Evolutionary conservation across 1,140 invertebrate genomes (phyloP), one percentile per base, ranked within the genome.

Genomic region (Euwallacea fornicatus): DNA sequence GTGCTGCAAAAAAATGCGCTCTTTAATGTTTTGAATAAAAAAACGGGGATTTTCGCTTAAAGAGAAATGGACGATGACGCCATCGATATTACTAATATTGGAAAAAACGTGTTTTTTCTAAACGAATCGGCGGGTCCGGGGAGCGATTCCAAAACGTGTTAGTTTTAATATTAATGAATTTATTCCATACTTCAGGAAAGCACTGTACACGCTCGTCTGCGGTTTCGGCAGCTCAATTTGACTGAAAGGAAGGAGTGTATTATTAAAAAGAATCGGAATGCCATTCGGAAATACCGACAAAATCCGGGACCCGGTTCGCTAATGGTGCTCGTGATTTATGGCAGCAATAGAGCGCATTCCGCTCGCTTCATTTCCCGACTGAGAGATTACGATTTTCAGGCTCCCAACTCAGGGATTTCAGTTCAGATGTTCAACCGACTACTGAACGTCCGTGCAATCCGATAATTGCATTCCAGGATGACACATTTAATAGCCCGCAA

Each of bases 271-370:
- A 58, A 50, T 62, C 16, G 69, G 60, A 71, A 64, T 71, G 61
- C 69, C 61, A 71, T 71, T 71, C 66, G 63, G 63, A 65, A 65
- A 65, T 71, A 62, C 63, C 62, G 43, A 56, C 41, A 56, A 66
- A 71, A 62, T 66, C 59, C 61, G 15, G 62, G 60, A 66, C 53
- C 53, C 10, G 56, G 43, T 13, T 43, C 8, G 7, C 67, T 69
- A 69, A 69, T 66, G 69, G 60, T n/a, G 16, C 60, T 42, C 69
- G 69, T 71, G 69, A 71, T 71, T 71, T 71, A 71, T 71, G 69
- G 69, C 69, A 65, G 69, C 55, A 71, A 71, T 71, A 71, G 69
- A 47, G 54, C 61, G 69, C 69, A 66, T 71, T 71, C 69, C 69
- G 13, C 9, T 9, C 43, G 54, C 59, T 71, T 71, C 60, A 71